Evolutionary conservation across 2,888 invertebrate genomes (phyloP).

Genomic region (Cordilura impudica): DNA sequence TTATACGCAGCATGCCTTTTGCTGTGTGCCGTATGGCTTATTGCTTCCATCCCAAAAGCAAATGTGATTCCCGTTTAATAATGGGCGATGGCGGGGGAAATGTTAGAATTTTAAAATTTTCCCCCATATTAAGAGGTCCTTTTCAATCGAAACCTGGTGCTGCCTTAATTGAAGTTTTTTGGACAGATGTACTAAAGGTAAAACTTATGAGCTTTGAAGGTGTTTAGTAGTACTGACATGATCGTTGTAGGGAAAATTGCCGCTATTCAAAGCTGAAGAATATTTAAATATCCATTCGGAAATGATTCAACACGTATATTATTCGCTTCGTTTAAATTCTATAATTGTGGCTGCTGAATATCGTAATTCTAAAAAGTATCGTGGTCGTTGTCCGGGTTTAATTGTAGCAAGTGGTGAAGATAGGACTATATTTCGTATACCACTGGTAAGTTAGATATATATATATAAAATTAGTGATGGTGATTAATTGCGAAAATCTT

Average conservation of each 20-base stretch:
- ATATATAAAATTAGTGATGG: background rate
- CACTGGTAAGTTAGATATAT: constrained; percentile 65
- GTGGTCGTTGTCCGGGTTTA: constrained; percentile 73
- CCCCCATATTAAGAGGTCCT: constrained; percentile 82
- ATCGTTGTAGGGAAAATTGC: constrained; percentile 77
- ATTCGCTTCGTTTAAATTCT: constrained; percentile 82
- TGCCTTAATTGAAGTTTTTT: constrained; percentile 81
- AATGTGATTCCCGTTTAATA: constrained; percentile 79
- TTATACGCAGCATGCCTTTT: constrained; percentile 81
- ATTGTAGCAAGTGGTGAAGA: constrained; percentile 70
- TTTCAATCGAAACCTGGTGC: constrained; percentile 84
- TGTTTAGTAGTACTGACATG: background rate
- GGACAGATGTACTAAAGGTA: constrained; percentile 80
- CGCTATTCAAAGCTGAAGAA: constrained; percentile 80
- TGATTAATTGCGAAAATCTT: too few relatives aligned
- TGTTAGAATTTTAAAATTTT: constrained; percentile 83
- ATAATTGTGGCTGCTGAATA: constrained; percentile 85
- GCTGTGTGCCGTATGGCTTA: constrained; percentile 75
- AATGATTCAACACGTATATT: constrained; percentile 85
- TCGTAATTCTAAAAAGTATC: constrained; percentile 73
- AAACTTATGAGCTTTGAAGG: background rate
- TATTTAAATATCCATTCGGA: constrained; percentile 81
- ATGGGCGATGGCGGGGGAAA: constrained; percentile 88
- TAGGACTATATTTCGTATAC: constrained; percentile 71
- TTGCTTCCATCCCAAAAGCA: constrained; percentile 68